Percentiles rank a stretch among this genome's conserved stretches.
These are phyloP conservation scores for Brienomyrus longianalis DNA, from an alignment of 2,113 vertebrate genomes.

Conservation along the genomic window DNA sequence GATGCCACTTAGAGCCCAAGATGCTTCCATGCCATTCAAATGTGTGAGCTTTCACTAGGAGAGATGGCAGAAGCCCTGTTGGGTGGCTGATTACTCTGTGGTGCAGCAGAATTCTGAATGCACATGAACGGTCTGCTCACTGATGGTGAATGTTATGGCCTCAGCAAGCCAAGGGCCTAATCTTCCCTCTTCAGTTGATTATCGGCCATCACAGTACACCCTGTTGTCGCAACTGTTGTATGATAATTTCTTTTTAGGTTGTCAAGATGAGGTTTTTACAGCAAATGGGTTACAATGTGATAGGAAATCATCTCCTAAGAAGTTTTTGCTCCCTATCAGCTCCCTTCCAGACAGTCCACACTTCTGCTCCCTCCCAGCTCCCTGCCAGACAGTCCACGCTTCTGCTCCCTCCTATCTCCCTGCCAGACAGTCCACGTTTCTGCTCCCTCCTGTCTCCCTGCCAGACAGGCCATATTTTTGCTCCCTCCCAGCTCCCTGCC, in stretches of 20 bases:
- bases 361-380: not conserved
- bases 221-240: not conserved
- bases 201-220: not conserved
- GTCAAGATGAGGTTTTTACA: not conserved
- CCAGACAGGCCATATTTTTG: too few relatives aligned
- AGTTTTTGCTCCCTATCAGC: too few relatives aligned
- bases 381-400: too few relatives aligned
- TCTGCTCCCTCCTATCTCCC: too few relatives aligned
- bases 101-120: not conserved
- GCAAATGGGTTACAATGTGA: not conserved
- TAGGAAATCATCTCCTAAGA: not conserved
- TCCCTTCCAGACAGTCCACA: not conserved
- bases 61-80: not conserved
- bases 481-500: too few relatives aligned
- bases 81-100: not conserved
- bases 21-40: slow-evolving; percentile 25
- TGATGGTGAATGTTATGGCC: not conserved
- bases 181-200: not conserved
- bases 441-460: too few relatives aligned
- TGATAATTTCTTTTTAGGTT: not conserved
- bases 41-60: slow-evolving; percentile 16
- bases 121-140: not conserved
- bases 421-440: too few relatives aligned
- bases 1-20: slow-evolving; percentile 13
- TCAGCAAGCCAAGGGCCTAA: not conserved